Base-by-base conservation (phyloP, 2,888 invertebrate genomes). In the Marronus borbonicus region DNA sequence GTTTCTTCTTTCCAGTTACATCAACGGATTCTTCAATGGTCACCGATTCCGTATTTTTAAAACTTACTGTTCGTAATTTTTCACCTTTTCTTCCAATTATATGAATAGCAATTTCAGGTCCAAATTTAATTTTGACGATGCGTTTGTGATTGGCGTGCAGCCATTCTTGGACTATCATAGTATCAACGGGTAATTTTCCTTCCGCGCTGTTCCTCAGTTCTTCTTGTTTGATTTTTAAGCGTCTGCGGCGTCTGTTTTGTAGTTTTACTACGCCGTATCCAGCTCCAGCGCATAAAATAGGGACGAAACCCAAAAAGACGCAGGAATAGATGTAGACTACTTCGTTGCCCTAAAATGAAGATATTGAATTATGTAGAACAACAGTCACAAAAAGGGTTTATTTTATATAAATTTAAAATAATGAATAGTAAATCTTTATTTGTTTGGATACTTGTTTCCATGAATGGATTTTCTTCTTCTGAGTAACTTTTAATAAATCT, bases 311-410 rank as follows among this genome's bases (percentile, higher is more conserved):
- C 60, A 99, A 91, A 82, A 96, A 95, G 12, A 98, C 92, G 86
- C 98, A 98, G 0, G 95, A 96, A 89, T 98, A 98, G 85, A 99
- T 98, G 90, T 97, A 99, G n/a, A 97, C 96, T 78, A 98, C 91
- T 88, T 99, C 98, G 84, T 98, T 98, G 28, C 98, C 98, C 92
- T 97, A 90, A 39, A 91, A 89, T 28, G 14, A 0, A 55, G 3
- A 5, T 5, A 44, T 44, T 55, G 17, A 55, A 55, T 55, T 8
- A 20, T 7, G 1, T 55, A 17, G 8, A n/a, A 55, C 2, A 7
- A 17, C 55, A 17, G 3, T 1, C 4, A 4, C 17, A 17, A 36
- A 36, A 36, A 5, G 2, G 31, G 5, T 36, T 36, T 24, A 24
- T 24, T 24, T 24, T 24, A 24, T 2, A 24, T 1, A 24, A 24